A percentile compares a stretch with the other conserved stretches of the same genome.
Conservation (phyloP, 2,888 invertebrate genomes). For the Clunio marinus region DNA sequence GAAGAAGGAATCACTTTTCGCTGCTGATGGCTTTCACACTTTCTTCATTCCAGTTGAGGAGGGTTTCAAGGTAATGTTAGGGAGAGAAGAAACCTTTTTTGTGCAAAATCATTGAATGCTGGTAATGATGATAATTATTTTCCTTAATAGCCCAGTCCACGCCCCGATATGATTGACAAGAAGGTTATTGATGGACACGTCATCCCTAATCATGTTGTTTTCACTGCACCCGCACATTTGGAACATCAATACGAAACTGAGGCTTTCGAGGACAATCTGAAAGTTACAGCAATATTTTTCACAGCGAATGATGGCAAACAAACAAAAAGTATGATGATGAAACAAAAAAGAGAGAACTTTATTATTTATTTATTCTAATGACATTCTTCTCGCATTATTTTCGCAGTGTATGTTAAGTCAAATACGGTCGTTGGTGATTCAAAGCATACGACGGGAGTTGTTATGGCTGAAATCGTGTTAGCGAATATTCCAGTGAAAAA, state of each 20-base stretch:
- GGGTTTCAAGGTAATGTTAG: constrained; percentile 84
- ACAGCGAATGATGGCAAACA: constrained; percentile 64
- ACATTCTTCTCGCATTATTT: background rate
- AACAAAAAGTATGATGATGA: constrained; percentile 64
- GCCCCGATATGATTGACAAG: constrained; percentile 71
- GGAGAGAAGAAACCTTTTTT: too few species aligned
- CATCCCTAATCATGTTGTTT: constrained; percentile 79
- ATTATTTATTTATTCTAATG: background rate
- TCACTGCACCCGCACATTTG: constrained; percentile 75
- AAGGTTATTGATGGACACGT: constrained; percentile 88
- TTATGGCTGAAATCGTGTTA: constrained; percentile 79
- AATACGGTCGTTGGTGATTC: constrained; percentile 75
- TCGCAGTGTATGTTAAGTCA: constrained; percentile 76
- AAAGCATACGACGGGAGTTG: constrained; percentile 75
- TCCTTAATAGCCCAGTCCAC: constrained; percentile 57
- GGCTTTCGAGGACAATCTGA: constrained; percentile 77
- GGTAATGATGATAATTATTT: background rate
- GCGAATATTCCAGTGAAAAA: constrained; percentile 89
- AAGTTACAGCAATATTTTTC: constrained; percentile 76
- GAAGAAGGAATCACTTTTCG: constrained; percentile 70
- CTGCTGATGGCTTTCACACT: constrained; percentile 74
- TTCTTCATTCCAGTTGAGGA: constrained; percentile 89
- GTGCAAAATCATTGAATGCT: background rate
- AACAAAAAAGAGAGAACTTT: too few species aligned
- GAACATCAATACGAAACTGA: constrained; percentile 71